A percentile compares a stretch with the other conserved stretches of the same genome.
These are phyloP conservation scores for Subacronicta megacephala DNA, from an alignment of 2,888 invertebrate genomes.

Conservation along the genomic window DNA sequence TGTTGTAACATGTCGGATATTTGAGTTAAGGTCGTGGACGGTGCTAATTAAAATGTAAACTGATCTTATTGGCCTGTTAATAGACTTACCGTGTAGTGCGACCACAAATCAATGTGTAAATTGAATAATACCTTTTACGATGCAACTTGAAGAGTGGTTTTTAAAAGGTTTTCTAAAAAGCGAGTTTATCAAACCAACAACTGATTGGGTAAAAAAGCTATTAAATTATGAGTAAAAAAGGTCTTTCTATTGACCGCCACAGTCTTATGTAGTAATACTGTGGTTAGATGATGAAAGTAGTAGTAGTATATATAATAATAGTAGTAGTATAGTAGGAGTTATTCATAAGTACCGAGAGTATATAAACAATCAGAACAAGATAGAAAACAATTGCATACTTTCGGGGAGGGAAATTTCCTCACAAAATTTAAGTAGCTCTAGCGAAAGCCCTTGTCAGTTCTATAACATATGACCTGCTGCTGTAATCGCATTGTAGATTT, in stretches of 20 bases:
- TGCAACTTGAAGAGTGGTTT: conserved; percentile 16
- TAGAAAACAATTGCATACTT: too few relatives aligned
- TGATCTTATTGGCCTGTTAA: conserved; percentile 25
- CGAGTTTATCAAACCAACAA: neutral
- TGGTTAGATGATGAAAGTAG: too few relatives aligned
- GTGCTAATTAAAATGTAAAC: conserved; percentile 47
- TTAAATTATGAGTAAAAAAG: too few relatives aligned
- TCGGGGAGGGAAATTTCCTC: too few relatives aligned
- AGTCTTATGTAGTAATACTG: too few relatives aligned
- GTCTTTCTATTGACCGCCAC: too few relatives aligned
- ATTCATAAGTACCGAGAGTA: too few relatives aligned
- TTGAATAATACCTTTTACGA: conserved; percentile 20
- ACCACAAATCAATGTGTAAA: conserved; percentile 25
- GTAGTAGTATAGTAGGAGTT: too few relatives aligned
- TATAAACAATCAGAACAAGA: too few relatives aligned
- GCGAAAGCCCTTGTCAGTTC: conserved; percentile 22
- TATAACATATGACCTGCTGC: conserved; percentile 1
- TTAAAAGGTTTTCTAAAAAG: neutral
- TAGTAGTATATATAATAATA: too few relatives aligned
- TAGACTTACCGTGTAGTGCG: conserved; percentile 10
- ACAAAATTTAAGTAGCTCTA: conserved; percentile 1
- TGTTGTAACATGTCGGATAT: conserved; percentile 30
- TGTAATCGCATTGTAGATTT: conserved; percentile 1
- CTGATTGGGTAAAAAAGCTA: conserved; percentile 2
- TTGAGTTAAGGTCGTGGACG: conserved; percentile 21